Base-by-base conservation (phyloP, 1,140 invertebrate species). In the Panulirus ornatus region DNA sequence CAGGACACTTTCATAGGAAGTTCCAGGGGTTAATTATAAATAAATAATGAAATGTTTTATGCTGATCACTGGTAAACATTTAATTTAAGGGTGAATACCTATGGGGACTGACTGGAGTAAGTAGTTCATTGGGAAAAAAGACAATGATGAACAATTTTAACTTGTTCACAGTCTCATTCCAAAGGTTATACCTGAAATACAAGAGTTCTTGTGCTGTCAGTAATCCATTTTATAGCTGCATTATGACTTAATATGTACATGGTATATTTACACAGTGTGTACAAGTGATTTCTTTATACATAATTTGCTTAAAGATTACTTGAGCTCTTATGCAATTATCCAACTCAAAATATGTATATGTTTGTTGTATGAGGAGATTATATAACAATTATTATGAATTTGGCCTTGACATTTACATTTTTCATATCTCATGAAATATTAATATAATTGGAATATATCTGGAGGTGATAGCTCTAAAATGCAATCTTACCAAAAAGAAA, bases 271-370 rank as follows among this genome's bases (percentile, higher is more conserved):
- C 38, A 81, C 27, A 44, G 58, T 81, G 78, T 81, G 58, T 58
- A 58, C 47, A 54, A 81, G 58, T 38, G 51, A 58, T 81, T n/a
- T 47, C 44, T 81, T 58, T 81, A 51, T 58, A 81, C 47, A 76
- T n/a, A 81, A 30, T 81, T 38, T 58, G 58, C 78, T 81, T 81
- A 81, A 81, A 58, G 14, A 58, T 81, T 81, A 81, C 78, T 81
- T 81, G 78, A 81, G 78, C 78, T 81, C 78, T 81, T 54, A 81
- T 58, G 30, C 8, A 66, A 66, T 66, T 66, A 66, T 30, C 58
- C n/a, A 66, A 66, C 58, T 66, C 58, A 66, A 30, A 66, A 66
- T 66, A 66, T 30, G n/a, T 22, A 0, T 14, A 58, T 19, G 58
- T 66, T 22, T 66, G 11, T 6, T 66, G 30, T 66, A 66, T 66